These are phyloP conservation scores for Cervus canadensis DNA, from an alignment of 2,113 vertebrate species.

Conservation along the genomic window DNA sequence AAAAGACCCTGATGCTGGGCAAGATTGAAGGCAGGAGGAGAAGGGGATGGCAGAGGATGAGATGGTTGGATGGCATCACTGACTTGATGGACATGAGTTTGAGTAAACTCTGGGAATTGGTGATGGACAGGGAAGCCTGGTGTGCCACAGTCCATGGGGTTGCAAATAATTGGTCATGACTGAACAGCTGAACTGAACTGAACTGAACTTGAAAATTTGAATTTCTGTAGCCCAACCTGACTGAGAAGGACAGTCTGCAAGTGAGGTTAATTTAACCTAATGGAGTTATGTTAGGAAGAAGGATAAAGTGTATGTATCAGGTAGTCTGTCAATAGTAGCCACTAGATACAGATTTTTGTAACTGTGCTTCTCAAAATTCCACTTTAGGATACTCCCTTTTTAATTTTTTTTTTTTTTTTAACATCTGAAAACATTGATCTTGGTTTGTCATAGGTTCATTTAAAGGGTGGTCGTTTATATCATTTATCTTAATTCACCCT, in stretches of 20 bases:
- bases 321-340: no score
- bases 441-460: slow-evolving; percentile 60
- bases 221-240: neutral
- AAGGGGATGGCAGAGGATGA: neutral
- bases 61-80: neutral
- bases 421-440: slow-evolving; percentile 45
- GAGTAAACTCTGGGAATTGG: neutral
- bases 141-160: neutral
- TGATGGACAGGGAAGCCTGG: neutral
- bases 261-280: neutral
- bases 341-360: neutral
- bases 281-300: neutral
- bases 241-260: neutral
- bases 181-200: neutral
- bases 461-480: slow-evolving; percentile 14
- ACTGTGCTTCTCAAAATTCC: neutral
- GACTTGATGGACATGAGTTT: neutral
- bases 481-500: slow-evolving; percentile 68
- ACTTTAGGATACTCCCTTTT: neutral
- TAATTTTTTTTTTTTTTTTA: neutral
- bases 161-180: neutral
- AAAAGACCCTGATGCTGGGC: neutral
- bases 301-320: no score
- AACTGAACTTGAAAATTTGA: neutral
- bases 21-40: neutral